These are phyloP conservation scores for Heliconius cydno DNA, from an alignment of 2,888 invertebrate genomes.

Conservation along the genomic window DNA sequence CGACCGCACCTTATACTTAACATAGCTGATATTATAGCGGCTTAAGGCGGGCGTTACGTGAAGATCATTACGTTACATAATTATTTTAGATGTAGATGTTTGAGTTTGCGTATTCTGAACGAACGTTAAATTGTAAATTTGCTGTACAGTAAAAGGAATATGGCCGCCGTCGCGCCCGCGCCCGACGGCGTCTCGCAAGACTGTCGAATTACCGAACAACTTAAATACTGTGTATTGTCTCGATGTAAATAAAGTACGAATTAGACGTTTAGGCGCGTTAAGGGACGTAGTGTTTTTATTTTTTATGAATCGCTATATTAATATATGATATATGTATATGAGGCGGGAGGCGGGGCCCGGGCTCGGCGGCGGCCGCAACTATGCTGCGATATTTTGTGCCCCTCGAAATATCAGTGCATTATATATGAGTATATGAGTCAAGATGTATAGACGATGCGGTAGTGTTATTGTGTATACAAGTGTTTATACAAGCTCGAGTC, in stretches of 20 bases:
- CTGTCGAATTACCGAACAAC: conserved; percentile 77
- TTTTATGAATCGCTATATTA: conserved; percentile 65
- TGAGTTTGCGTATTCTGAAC: conserved; percentile 80
- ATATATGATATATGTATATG: conserved; percentile 49
- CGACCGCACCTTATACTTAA: conserved; percentile 75
- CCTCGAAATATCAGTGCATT: conserved; percentile 80
- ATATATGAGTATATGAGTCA: conserved; percentile 79
- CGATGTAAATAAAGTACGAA: conserved; percentile 81
- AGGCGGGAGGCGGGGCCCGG: conserved; percentile 56
- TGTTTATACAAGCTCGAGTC: conserved; percentile 79
- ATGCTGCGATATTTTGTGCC: conserved; percentile 82
- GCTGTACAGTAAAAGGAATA: conserved; percentile 72
- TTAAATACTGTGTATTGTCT: conserved; percentile 75
- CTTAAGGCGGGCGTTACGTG: conserved; percentile 78
- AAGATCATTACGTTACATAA: conserved; percentile 72
- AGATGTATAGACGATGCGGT: conserved; percentile 76
- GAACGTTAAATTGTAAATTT: conserved; percentile 79
- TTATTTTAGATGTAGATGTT: conserved; percentile 76
- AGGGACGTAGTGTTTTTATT: conserved; percentile 76
- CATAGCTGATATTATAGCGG: conserved; percentile 79
- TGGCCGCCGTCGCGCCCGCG: conserved; percentile 63
- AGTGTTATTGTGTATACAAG: conserved; percentile 79
- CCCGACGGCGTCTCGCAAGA: conserved; percentile 61
- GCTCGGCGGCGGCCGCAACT: conserved; percentile 68
- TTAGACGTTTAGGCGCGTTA: conserved; percentile 75